phyloP scores from a whole-genome alignment of 1,140 invertebrate species.

The Penaeus chinensis region DNA sequence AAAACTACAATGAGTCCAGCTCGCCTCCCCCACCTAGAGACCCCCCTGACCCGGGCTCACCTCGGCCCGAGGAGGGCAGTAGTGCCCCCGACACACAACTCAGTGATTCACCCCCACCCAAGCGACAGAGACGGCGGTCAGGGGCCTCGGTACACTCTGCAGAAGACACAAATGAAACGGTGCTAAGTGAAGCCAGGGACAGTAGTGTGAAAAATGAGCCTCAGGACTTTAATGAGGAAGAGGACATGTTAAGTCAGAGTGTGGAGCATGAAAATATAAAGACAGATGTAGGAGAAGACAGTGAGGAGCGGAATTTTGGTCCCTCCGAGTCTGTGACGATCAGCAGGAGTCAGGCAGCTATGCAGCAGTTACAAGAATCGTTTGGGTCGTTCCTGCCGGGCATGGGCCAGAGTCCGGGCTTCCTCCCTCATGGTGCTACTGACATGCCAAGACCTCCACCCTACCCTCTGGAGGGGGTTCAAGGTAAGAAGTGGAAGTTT shows the following conservation, averaged over 20 bases:
- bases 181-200: conserved; percentile 61
- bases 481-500: conserved; percentile 49
- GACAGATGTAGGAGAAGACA: conserved; percentile 44
- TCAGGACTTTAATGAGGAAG: conserved; percentile 63
- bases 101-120: conserved; percentile 60
- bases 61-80: conserved; percentile 59
- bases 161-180: conserved; percentile 62
- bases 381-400: conserved; percentile 63
- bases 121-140: conserved; percentile 59
- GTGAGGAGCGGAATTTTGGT: conserved; percentile 53
- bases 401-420: conserved; percentile 63
- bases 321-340: conserved; percentile 59
- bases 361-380: conserved; percentile 63
- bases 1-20: conserved; percentile 61
- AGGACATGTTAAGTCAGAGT: conserved; percentile 61
- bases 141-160: conserved; percentile 55
- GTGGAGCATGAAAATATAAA: conserved; percentile 55
- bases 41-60: conserved; percentile 63
- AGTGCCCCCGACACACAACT: conserved; percentile 59
- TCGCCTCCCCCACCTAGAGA: conserved; percentile 63
- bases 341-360: conserved; percentile 61
- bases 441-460: conserved; percentile 62
- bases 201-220: conserved; percentile 64
- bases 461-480: conserved; percentile 62
- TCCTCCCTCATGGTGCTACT: conserved; percentile 62